Evolutionary conservation across 2,797 vertebrate genomes (phyloP).

Genomic region (Caiman crocodilus): DNA sequence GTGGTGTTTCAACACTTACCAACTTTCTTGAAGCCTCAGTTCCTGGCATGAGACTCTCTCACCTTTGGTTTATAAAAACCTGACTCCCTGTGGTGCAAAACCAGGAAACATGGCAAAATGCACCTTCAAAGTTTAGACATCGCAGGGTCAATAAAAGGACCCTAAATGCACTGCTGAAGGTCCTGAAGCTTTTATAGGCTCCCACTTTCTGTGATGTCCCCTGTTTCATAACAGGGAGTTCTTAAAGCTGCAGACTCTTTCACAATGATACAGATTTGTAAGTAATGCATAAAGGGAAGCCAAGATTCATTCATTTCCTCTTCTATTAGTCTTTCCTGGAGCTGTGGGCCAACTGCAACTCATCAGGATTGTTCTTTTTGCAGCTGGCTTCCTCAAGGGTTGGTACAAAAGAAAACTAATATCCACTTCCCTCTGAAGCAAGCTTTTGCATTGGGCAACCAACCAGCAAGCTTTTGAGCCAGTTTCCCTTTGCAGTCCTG

Average conservation of each 20-base stretch:
- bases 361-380: background rate
- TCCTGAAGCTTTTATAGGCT: background rate
- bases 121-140: background rate
- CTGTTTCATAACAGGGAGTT: background rate
- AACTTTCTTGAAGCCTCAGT: background rate
- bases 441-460: background rate
- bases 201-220: background rate
- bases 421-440: background rate
- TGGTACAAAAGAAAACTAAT: background rate
- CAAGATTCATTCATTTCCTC: background rate
- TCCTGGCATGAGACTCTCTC: background rate
- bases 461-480: background rate
- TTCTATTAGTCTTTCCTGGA: background rate
- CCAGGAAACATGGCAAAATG: background rate
- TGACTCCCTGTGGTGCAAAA: background rate
- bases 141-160: background rate
- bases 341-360: background rate
- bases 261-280: background rate
- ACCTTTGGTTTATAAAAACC: background rate
- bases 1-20: no score
- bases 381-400: background rate
- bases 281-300: background rate
- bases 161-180: background rate
- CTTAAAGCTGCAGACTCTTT: background rate
- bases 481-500: background rate